These are phyloP conservation scores for Drosophila pseudotalamancana DNA, from an alignment of 2,888 invertebrate species.

Conservation along the genomic window DNA sequence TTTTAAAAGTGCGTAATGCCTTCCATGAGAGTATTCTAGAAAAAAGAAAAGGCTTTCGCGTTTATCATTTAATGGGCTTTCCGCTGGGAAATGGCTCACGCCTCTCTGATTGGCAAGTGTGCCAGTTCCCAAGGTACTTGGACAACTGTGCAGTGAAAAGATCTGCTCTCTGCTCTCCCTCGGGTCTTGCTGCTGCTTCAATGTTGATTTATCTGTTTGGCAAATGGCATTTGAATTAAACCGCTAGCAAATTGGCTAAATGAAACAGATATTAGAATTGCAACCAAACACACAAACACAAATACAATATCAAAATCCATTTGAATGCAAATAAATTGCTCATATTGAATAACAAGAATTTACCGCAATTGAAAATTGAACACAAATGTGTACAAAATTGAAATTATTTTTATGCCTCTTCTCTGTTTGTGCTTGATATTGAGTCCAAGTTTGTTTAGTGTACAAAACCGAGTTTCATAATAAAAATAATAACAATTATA, in stretches of 20 bases:
- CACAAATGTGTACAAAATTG: constrained; percentile 2
- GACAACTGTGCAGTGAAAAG: constrained; percentile 18
- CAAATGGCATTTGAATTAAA: constrained; percentile 31
- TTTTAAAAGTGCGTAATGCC: background rate
- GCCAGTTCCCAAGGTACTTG: constrained; percentile 52
- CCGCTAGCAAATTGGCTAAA: constrained; percentile 20
- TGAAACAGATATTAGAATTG: constrained; percentile 19
- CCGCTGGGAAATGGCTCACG: constrained; percentile 40
- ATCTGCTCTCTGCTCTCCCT: constrained; percentile 3
- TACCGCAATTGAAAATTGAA: constrained; percentile 25
- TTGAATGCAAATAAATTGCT: constrained; percentile 30
- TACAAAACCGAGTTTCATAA: background rate
- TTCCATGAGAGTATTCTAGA: background rate
- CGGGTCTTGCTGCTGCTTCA: background rate
- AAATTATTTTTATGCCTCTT: constrained; percentile 1
- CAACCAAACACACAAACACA: background rate
- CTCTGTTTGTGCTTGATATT: background rate
- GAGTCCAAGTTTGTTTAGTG: background rate
- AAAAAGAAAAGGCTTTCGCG: constrained; percentile 5
- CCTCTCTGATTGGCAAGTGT: constrained; percentile 52
- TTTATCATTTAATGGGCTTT: constrained; percentile 19
- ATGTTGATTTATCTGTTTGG: constrained; percentile 31
- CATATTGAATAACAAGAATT: constrained; percentile 22
- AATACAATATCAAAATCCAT: constrained; percentile 15
- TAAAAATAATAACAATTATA: background rate